Evolutionary conservation across 1,140 invertebrate genomes (phyloP), one percentile per base, ranked within the genome.

Genomic region (Lordiphosa mommai): DNA sequence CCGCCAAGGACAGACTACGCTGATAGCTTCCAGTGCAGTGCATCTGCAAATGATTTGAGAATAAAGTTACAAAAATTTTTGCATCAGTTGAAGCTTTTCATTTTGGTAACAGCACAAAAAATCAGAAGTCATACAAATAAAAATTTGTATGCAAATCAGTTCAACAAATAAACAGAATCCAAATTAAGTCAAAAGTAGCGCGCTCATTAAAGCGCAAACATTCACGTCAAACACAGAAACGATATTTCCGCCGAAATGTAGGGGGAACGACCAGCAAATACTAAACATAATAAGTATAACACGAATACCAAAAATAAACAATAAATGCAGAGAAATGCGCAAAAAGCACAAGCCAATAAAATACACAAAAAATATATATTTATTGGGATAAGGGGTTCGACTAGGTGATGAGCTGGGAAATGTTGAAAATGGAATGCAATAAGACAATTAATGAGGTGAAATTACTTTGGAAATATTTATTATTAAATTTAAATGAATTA

Each of bases 1-100:
- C 80, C 73, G 61, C 64, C 50, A 72, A 71, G 14, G 76, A 80
- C 34, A 71, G 61, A 73, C 76, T 84, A 58, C 71, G 77, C 72
- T 84, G 71, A 59, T 63, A 72, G 57, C 57, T 71, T 53, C 70
- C 63, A 66, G 74, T 66, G 64, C 70, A 68, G 58, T 86, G 59
- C 33, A 76, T 53, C 71, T 85, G 73, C 23, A 55, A 86, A 72
- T 71, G 63, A 82, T 38, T 80, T n/a, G 7, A 86, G 52, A 61
- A 50, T 43, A 55, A 56, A 56, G 63, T 48, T 33, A 43, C 37
- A 29, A 55, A 53, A 46, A 61, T 37, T 64, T 50, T 68, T 38
- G 51, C 51, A 33, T 71, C 49, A 61, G 72, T 77, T 56, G 47
- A 34, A 64, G 34, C 55, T 61, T 41, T 43, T 57, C n/a, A 33